Evolutionary conservation across 2,797 vertebrate genomes (phyloP).

Genomic region (Cuculus canorus): DNA sequence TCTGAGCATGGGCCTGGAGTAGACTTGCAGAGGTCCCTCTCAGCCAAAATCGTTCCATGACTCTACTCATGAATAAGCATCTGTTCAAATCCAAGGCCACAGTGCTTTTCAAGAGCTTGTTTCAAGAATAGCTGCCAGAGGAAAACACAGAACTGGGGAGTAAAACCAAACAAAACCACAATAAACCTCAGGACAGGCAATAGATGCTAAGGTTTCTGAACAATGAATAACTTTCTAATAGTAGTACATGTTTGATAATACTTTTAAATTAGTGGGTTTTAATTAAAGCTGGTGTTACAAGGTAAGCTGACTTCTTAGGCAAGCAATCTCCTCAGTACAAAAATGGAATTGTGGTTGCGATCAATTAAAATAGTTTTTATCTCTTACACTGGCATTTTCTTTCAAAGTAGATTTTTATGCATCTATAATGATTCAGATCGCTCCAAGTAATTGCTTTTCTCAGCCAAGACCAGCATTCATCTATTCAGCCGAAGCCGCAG

Average conservation of each 20-base stretch:
- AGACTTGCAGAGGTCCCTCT: not conserved
- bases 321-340: not conserved
- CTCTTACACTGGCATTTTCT: not conserved
- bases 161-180: not conserved
- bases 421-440: not conserved
- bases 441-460: not conserved
- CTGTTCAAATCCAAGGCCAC: not conserved
- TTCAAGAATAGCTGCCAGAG: conserved; percentile 12
- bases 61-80: not conserved
- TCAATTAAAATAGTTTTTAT: not conserved
- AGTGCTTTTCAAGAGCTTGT: not conserved
- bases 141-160: not conserved
- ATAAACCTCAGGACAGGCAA: not conserved
- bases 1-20: not conserved
- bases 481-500: not conserved
- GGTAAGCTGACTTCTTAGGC: not conserved
- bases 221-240: not conserved
- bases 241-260: not conserved
- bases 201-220: not conserved
- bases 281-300: not conserved
- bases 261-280: not conserved
- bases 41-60: not conserved
- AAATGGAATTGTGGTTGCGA: not conserved
- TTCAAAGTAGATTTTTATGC: not conserved
- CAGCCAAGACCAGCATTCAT: not conserved